Base-by-base conservation (phyloP, 2,797 vertebrate genomes). In the Oophaga sylvatica region DNA sequence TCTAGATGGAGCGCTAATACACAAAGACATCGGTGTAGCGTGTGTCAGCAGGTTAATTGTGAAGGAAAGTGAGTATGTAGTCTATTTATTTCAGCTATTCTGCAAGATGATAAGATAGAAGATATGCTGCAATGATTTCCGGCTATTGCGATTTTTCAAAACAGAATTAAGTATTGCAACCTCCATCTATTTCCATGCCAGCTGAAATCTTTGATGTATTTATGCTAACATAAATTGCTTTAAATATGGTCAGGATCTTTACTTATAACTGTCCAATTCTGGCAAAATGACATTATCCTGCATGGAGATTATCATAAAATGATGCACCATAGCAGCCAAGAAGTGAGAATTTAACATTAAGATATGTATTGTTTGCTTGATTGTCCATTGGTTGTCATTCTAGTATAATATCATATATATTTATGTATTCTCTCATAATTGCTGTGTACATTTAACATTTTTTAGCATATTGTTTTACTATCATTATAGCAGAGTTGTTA, bases 21-120 rank as follows among this genome's bases (percentile, higher is more conserved):
- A 53, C 45, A 26, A 26, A 56, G 48, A 56, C n/a, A 48, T 16
- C 26, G 75, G 75, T 56, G 22, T n/a, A 77, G 41, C 71, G n/a
- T 16, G 22, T 63, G 80, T 81, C 59, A 80, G 57, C 78, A 80
- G 59, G 56, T 80, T 80, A 60, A 80, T 77, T 56, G 75, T 56
- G 75, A 77, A 56, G n/a, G 75, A 77, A 77, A 77, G 75, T 77
- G 75, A 56, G 75, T 56, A 77, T 56, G 75, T 56, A 77, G 45
- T 77, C 75, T 77, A 77, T 77, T 77, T 77, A 77, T 77, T 77
- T 56, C 48, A 77, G 75, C 75, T 56, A 77, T 77, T 77, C 53
- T 77, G 56, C 48, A 77, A 77, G 75, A 56, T 56, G 75, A 77
- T 77, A 77, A 48, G 75, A 77, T 45, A 77, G 75, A 22, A 77